Evolutionary conservation across 2,797 vertebrate species (phyloP).

Genomic region (Kryptopterus vitreolus): DNA sequence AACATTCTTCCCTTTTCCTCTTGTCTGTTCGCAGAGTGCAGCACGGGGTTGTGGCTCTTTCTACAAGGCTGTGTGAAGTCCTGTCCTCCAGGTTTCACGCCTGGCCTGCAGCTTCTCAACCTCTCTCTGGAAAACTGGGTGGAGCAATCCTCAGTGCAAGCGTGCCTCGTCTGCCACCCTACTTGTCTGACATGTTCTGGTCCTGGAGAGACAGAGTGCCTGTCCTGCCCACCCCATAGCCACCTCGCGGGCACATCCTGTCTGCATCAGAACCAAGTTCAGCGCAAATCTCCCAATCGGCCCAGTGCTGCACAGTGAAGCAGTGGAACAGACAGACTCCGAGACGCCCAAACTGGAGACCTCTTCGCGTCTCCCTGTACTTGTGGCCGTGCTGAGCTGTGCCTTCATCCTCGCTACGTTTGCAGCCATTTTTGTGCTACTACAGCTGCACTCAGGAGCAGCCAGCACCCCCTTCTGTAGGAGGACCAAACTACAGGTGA

Average conservation of each 20-base stretch:
- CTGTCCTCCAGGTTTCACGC: slow-evolving; percentile 84
- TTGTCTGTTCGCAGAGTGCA: slow-evolving; percentile 79
- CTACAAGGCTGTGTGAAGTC: slow-evolving; percentile 90
- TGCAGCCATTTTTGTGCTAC: slow-evolving; percentile 81
- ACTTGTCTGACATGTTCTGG: slow-evolving; percentile 86
- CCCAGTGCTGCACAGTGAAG: slow-evolving; percentile 49
- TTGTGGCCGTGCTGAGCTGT: slow-evolving; percentile 87
- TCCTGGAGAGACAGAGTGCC: slow-evolving; percentile 78
- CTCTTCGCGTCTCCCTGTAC: slow-evolving; percentile 71
- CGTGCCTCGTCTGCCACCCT: slow-evolving; percentile 85
- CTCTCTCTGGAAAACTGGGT: slow-evolving; percentile 85
- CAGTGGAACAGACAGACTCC: slow-evolving; percentile 37
- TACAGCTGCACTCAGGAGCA: slow-evolving; percentile 80
- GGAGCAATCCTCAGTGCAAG: slow-evolving; percentile 80
- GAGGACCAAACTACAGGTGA: slow-evolving; percentile 85
- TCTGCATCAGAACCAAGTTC: slow-evolving; percentile 77
- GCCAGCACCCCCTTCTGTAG: slow-evolving; percentile 72
- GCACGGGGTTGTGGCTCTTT: slow-evolving; percentile 89
- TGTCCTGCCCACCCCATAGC: slow-evolving; percentile 87
- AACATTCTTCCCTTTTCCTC: slow-evolving; percentile 8
- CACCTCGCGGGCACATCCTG: slow-evolving; percentile 77
- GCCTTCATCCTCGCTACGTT: slow-evolving; percentile 85
- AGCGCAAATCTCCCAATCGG: slow-evolving; percentile 78
- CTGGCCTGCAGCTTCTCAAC: slow-evolving; percentile 78
- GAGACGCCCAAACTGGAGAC: slow-evolving; percentile 53